Evolutionary conservation across 2,113 vertebrate genomes (phyloP), one percentile per base, ranked within the genome.

Genomic region (Stegastes partitus): DNA sequence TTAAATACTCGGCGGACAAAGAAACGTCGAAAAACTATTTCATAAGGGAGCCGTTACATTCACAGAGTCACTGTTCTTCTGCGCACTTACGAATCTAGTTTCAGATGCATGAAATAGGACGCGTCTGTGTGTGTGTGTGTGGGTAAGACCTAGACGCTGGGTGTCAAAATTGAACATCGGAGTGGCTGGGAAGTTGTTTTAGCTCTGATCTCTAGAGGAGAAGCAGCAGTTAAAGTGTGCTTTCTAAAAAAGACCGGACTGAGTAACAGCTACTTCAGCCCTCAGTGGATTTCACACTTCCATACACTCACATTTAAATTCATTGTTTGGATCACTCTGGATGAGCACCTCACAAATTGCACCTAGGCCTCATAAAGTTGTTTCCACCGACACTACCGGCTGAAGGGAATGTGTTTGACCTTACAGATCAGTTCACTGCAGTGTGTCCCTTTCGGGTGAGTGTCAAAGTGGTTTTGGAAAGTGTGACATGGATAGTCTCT

Each of bases 201-300:
- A 72, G 62, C 51, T 68, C 54, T 28, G 21, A 11, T 61, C 78
- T 73, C 59, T 11, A 2, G 51, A 67, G 51, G 22, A 55, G 63
- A 83, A 63, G n/a, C 37, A 45, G 4, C 88, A 93, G 88, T 94
- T 92, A 90, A 86, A 87, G 91, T 89, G 90, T 87, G 88, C 90
- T 89, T 85, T 82, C 28, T 89, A 79, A 83, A 90, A 92, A 86
- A 80, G 83, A 92, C 87, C 91, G 94, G 92, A 93, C 68, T 61
- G 39, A 73, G 47, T 47, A 57, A 71, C 51, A 93, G 90, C 73
- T 90, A 91, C 91, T 94, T 92, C 88, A 56, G 62, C 77, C 92
- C 92, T 93, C 92, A 51, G 85, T 81, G 83, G 80, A 94, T 94
- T 94, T 93, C 92, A 89, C 93, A 91, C 91, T 90, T 91, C 63